Base-by-base conservation (phyloP, 23 tunicate species). In the Phallusia fumigata region DNA sequence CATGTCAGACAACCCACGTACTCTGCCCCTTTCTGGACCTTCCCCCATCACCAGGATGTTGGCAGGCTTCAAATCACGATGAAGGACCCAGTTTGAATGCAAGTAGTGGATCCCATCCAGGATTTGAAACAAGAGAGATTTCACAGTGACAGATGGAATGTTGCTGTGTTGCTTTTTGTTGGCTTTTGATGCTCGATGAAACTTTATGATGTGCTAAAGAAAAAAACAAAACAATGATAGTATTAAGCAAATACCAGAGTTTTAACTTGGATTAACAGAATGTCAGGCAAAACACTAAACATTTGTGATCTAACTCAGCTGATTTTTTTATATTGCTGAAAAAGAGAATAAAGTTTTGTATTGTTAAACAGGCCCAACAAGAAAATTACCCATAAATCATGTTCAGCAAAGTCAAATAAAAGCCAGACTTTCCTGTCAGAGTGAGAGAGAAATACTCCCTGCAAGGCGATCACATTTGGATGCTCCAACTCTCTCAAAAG, bases 41-140 rank as follows among this genome's bases (percentile, higher is more conserved):
- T 96, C 99, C 19, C 99, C 99, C 99, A 96, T 96, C 1, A 96
- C 99, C 34, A 96, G 79, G 51, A 96, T 96, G 53, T 96, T 96
- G 18, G 99, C 99, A 64, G 99, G 99, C 79, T 96, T 96, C 21
- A 96, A 73, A 82, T 96, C 99, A 12, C 99, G 76, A 79, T 96
- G 99, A 13, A 96, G 89, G 47, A 96, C 93, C 99, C 99, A 96
- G 86, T 96, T 96, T 21, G 83, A 64, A 87, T 96, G 99, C 1
- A 96, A 75, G 64, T 96, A 96, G 73, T 91, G 97, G 36, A 96
- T 96, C 0, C 99, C 99, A 81, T 96, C 99, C 13, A 96, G 79
- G 45, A 96, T 96, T 85, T 96, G 99, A 85, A 87, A 91, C 33
- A 96, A 73, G 11, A 96, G 76, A 0, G 99, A 96, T 82, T 96